A percentile compares a stretch with the other conserved stretches of the same genome.
phyloP scores from a whole-genome alignment of 2,888 invertebrate genomes.

The Lochmaea crataegi region DNA sequence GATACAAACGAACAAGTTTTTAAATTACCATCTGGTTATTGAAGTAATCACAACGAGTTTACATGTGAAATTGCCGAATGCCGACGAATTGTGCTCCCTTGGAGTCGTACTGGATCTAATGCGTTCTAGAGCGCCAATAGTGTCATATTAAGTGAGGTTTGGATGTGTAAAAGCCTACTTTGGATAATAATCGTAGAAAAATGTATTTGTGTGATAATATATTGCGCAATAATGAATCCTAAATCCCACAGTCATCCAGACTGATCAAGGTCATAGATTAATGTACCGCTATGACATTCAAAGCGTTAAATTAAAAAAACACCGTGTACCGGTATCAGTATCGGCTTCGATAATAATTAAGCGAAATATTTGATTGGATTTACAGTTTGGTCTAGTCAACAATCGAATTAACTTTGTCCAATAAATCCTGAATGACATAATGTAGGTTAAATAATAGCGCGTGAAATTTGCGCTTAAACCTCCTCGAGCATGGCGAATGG shows the following conservation, averaged over 20 bases:
- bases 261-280: constrained; percentile 25
- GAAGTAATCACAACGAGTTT: too few species aligned
- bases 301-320: constrained; percentile 23
- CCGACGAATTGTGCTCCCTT: too few species aligned
- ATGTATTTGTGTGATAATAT: neutral
- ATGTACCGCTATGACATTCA: constrained; percentile 29
- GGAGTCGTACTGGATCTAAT: too few species aligned
- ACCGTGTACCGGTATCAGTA: constrained; percentile 19
- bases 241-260: constrained; percentile 11
- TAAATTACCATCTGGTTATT: too few species aligned
- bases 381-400: constrained; percentile 25
- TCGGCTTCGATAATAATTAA: constrained; percentile 23
- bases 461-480: constrained; percentile 31
- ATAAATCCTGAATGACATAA: constrained; percentile 36
- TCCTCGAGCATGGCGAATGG: constrained; percentile 31
- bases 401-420: constrained; percentile 27
- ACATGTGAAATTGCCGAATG: too few species aligned
- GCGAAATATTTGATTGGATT: constrained; percentile 24
- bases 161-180: too few species aligned
- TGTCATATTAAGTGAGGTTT: too few species aligned
- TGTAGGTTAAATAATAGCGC: constrained; percentile 39
- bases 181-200: too few species aligned
- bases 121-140: too few species aligned
- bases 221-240: constrained; percentile 7
- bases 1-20: too few species aligned